Conservation (phyloP, 2,888 invertebrate species). For the Orthosia gothica region DNA sequence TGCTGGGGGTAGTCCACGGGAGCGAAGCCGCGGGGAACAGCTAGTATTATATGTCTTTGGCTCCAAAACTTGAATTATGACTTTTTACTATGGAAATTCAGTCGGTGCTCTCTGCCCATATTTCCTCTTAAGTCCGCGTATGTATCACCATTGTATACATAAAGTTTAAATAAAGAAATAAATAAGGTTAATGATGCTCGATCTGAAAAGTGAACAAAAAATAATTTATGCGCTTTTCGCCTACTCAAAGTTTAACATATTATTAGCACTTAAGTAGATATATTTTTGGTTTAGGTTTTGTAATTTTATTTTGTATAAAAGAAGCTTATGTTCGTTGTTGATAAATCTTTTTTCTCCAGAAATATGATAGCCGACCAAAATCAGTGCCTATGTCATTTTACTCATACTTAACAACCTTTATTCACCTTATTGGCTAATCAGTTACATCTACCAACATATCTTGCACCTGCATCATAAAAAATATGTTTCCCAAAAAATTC, state of each 20-base stretch:
- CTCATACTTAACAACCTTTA: not conserved
- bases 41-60: no score
- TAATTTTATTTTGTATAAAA: not conserved
- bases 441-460: conserved; percentile 33
- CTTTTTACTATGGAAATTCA: no score
- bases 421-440: conserved; percentile 32
- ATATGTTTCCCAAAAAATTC: conserved; percentile 49
- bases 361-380: not conserved
- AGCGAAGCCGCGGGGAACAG: no score
- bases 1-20: no score
- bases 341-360: not conserved
- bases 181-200: not conserved
- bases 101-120: no score
- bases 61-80: no score
- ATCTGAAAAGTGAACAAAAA: no score
- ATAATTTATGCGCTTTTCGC: no score
- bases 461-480: conserved; percentile 55
- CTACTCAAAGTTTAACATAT: no score
- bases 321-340: not conserved
- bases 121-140: no score
- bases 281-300: not conserved
- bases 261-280: no score
- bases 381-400: not conserved
- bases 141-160: no score
- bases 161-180: not conserved